Base-by-base conservation (phyloP, 2,888 invertebrate genomes). In the Nematopogon swammerdamellus region DNA sequence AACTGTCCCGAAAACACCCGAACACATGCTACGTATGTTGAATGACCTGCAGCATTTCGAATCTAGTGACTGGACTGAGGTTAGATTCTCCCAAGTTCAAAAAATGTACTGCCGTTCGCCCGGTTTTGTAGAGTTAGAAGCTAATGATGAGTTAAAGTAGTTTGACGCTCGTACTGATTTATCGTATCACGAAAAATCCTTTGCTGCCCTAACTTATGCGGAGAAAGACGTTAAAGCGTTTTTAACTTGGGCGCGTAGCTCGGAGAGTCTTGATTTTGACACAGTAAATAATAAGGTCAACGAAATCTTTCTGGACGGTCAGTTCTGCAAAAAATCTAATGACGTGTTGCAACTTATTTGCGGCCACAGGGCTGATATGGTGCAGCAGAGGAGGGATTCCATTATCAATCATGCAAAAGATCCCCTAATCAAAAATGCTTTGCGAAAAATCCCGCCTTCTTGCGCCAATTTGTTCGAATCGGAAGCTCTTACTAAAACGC, bases 281-380 rank as follows among this genome's bases (percentile, higher is more conserved):
- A 8, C 25, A 25, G 4, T 25, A 25, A 25, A 8, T 25, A 25
- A 25, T 25, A 25, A 25, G 25, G 25, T 25, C 25, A 25, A 25
- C 8, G 25, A 25, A 25, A 25, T 25, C 25, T 25, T 25, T 25
- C 25, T 25, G 25, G 17, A 47, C 19, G 19, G 47, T 36, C 18
- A 36, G n/a, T n/a, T n/a, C n/a, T n/a, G n/a, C n/a, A n/a, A n/a
- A n/a, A 25, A 25, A 25, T 25, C 25, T 25, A 30, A 30, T 2
- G 47, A 47, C 16, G n/a, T 19, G 10, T 14, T 47, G 18, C 47
- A 47, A 19, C 42, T 47, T 5, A 36, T 47, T 16, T 47, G 47
- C 18, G 47, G 47, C 5, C 36, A 19, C 5, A 36, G 47, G 18
- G 47, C 47, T 14, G 42, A 42, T 3, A 17, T 47, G 14, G 19